These are phyloP conservation scores for Serrognathus titanus DNA, from an alignment of 2,888 invertebrate species.

Conservation along the genomic window DNA sequence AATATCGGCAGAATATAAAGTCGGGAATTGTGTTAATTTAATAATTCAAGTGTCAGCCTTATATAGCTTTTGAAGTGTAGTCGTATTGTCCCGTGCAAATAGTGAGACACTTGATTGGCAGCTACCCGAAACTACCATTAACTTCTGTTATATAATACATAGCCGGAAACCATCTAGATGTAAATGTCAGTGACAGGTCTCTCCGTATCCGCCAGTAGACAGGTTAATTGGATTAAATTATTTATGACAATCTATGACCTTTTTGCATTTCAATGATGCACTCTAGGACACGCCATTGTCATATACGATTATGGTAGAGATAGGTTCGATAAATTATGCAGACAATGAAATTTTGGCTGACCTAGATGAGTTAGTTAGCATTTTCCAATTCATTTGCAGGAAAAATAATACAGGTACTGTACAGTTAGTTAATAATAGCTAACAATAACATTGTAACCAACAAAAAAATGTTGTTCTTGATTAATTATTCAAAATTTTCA, in stretches of 20 bases:
- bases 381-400: too few species aligned
- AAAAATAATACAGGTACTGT: too few species aligned
- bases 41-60: constrained; percentile 15
- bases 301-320: too few species aligned
- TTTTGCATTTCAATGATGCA: constrained; percentile 4
- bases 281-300: neutral
- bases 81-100: too few species aligned
- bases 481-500: too few species aligned
- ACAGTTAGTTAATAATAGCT: too few species aligned
- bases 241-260: constrained; percentile 27
- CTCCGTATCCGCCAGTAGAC: constrained; percentile 28
- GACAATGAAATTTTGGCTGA: too few species aligned
- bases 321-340: too few species aligned
- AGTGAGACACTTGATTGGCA: constrained; percentile 41
- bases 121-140: constrained; percentile 45
- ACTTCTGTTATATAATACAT: constrained; percentile 42
- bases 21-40: constrained; percentile 13
- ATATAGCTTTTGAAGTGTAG: too few species aligned
- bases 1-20: constrained; percentile 8
- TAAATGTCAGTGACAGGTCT: constrained; percentile 35
- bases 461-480: too few species aligned
- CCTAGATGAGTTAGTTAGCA: too few species aligned
- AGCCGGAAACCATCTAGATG: constrained; percentile 36
- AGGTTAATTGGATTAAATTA: constrained; percentile 36
- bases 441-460: too few species aligned